Conservation (phyloP, 2,888 invertebrate species). For the Epistrophe eligans region DNA sequence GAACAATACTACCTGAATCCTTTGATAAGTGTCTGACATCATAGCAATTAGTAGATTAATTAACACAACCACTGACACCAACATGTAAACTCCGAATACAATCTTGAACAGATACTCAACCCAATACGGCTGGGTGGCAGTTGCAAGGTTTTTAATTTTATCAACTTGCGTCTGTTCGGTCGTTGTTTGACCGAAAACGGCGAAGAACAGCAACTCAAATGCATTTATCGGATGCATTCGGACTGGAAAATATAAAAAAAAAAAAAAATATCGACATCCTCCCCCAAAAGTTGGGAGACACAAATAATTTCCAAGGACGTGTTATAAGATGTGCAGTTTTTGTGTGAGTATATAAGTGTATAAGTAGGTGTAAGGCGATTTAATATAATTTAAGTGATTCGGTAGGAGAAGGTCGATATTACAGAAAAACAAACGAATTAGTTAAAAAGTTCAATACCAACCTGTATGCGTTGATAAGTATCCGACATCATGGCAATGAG, state of each 20-base stretch:
- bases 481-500: slow-evolving; percentile 99
- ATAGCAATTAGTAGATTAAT: slow-evolving; percentile 99
- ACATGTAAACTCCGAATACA: slow-evolving; percentile 97
- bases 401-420: slow-evolving; percentile 61
- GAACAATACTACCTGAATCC: slow-evolving; percentile 93
- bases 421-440: slow-evolving; percentile 78
- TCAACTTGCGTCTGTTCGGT: slow-evolving; percentile 91
- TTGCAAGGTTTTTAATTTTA: slow-evolving; percentile 85
- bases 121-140: slow-evolving; percentile 90
- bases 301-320: not conserved
- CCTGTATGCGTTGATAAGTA: slow-evolving; percentile 99
- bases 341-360: slow-evolving; percentile 15
- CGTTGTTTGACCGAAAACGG: slow-evolving; percentile 97
- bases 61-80: slow-evolving; percentile 99
- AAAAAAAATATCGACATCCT: slow-evolving; percentile 79
- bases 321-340: slow-evolving; percentile 1
- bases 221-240: slow-evolving; percentile 95
- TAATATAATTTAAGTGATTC: not conserved
- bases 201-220: slow-evolving; percentile 99
- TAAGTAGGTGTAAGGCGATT: slow-evolving; percentile 25
- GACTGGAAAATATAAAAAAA: slow-evolving; percentile 85
- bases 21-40: slow-evolving; percentile 99
- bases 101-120: slow-evolving; percentile 94
- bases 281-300: slow-evolving; percentile 17
- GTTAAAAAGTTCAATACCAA: slow-evolving; percentile 85